Percentiles rank a stretch among this genome's conserved stretches.
These are phyloP conservation scores for Lonchura striata DNA, from an alignment of 2,113 vertebrate species.

Conservation along the genomic window DNA sequence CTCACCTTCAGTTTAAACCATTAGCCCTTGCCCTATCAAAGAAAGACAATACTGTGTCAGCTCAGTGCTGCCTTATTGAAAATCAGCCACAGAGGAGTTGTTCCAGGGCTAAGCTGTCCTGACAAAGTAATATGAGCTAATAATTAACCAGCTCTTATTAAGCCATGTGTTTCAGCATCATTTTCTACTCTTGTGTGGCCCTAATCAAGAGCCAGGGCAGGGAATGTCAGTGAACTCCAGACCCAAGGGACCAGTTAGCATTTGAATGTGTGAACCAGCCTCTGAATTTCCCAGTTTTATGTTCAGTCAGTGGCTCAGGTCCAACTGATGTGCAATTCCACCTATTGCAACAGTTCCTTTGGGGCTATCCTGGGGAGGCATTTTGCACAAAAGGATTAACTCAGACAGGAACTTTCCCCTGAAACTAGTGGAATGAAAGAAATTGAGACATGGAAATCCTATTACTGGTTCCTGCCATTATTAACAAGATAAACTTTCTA, in stretches of 20 bases:
- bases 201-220: not conserved
- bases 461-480: not conserved
- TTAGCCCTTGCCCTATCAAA: not conserved
- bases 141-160: slow-evolving; percentile 20
- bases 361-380: not conserved
- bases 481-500: slow-evolving; percentile 15
- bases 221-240: not conserved
- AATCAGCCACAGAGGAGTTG: not conserved
- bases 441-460: slow-evolving; percentile 15
- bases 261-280: not conserved
- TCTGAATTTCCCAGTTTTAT: not conserved
- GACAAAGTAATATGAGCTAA: not conserved
- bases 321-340: not conserved
- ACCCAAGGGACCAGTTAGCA: not conserved
- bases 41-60: not conserved
- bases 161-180: not conserved
- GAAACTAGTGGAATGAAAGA: slow-evolving; percentile 21
- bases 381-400: slow-evolving; percentile 38
- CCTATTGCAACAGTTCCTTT: not conserved
- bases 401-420: slow-evolving; percentile 11
- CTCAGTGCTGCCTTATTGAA: not conserved
- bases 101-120: not conserved
- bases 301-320: not conserved
- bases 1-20: not conserved
- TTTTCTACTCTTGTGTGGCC: not conserved